Evolutionary conservation across 37 sponge, comb jelly and placozoan species (phyloP).

Genomic region (Chondrilla cf. caribensis): DNA sequence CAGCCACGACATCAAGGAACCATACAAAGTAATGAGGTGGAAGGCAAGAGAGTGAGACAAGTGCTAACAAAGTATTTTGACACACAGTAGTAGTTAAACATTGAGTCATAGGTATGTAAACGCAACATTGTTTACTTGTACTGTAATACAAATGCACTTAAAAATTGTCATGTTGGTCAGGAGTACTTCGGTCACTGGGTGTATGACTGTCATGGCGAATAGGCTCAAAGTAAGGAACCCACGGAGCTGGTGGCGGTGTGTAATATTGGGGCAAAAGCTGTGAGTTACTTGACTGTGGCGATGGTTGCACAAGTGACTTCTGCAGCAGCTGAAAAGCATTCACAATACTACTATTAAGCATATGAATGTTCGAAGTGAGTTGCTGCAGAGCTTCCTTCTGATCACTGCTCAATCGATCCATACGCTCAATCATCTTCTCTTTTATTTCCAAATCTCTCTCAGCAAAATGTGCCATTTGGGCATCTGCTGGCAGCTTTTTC

Average conservation of each 20-base stretch:
- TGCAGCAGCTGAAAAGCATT: neutral
- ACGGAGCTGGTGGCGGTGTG: too few relatives aligned
- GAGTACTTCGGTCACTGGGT: too few relatives aligned
- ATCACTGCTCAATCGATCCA: neutral
- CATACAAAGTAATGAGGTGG: constrained; percentile 11
- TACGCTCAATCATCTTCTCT: neutral
- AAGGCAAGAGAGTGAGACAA: constrained; percentile 20
- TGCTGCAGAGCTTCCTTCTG: neutral
- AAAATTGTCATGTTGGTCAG: too few relatives aligned
- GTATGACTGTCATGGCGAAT: too few relatives aligned
- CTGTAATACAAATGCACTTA: too few relatives aligned
- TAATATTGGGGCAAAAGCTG: neutral
- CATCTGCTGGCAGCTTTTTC: neutral
- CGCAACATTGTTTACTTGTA: neutral
- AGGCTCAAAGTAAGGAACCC: too few relatives aligned
- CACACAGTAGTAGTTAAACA: neutral
- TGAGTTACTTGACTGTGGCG: neutral
- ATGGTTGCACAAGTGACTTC: neutral
- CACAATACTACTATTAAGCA: neutral
- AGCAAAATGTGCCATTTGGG: constrained; percentile 13
- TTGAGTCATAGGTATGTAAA: neutral
- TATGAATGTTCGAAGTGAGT: neutral
- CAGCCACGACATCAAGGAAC: neutral
- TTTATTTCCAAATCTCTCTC: neutral
- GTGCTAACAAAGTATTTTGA: constrained; percentile 8